A percentile compares a stretch with the other conserved stretches of the same genome.
These are phyloP conservation scores for Riptortus pedestris DNA, from an alignment of 1,140 invertebrate genomes.

Conservation along the genomic window DNA sequence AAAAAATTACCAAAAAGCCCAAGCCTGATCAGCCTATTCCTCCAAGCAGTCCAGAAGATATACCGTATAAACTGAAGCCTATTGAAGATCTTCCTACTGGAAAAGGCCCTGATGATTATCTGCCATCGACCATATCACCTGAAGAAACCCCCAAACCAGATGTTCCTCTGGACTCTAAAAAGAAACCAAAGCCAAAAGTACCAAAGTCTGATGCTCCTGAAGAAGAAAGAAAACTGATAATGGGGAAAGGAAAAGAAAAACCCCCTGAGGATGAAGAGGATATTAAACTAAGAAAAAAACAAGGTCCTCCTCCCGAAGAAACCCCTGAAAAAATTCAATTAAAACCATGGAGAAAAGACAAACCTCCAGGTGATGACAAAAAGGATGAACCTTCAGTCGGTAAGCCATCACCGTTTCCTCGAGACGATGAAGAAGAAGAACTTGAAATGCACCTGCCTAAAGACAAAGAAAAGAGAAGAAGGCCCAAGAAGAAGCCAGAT, in stretches of 20 bases:
- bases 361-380: slow-evolving; percentile 27
- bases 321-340: slow-evolving; percentile 35
- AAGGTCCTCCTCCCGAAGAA: slow-evolving; percentile 21
- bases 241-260: slow-evolving; percentile 36
- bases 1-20: slow-evolving; percentile 32
- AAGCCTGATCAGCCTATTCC: slow-evolving; percentile 29
- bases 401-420: slow-evolving; percentile 24
- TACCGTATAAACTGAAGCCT: slow-evolving; percentile 30
- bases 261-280: slow-evolving; percentile 29
- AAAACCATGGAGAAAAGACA: slow-evolving; percentile 36
- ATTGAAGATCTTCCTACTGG: slow-evolving; percentile 30
- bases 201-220: slow-evolving; percentile 36
- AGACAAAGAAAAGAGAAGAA: slow-evolving; percentile 36
- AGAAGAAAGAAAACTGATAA: slow-evolving; percentile 39
- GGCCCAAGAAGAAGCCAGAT: slow-evolving; percentile 34
- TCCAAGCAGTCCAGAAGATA: slow-evolving; percentile 22
- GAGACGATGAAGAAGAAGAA: not conserved
- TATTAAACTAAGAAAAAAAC: slow-evolving; percentile 29
- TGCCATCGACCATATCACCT: slow-evolving; percentile 27
- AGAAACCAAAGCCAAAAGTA: slow-evolving; percentile 35
- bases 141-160: slow-evolving; percentile 30
- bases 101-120: slow-evolving; percentile 27
- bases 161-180: slow-evolving; percentile 31
- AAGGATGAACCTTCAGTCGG: slow-evolving; percentile 26
- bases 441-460: not conserved